Conservation (phyloP, 2,888 invertebrate genomes). For the Salticus scenicus region DNA sequence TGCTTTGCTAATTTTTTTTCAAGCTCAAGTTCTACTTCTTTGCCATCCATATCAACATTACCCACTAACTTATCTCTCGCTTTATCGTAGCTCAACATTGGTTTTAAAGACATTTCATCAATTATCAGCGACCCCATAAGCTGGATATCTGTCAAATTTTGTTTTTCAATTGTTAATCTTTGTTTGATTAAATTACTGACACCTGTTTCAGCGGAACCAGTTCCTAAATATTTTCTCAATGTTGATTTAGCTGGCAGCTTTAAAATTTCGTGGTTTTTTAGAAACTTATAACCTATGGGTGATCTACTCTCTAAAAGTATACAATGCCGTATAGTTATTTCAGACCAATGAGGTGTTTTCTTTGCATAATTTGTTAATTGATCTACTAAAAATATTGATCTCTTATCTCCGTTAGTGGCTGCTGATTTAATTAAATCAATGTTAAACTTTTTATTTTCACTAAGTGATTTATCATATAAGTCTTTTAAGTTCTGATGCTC, state of each 20-base stretch:
- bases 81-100: background rate
- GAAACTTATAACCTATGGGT: background rate
- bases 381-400: background rate
- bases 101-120: background rate
- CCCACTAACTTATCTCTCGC: background rate
- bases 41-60: background rate
- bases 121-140: background rate
- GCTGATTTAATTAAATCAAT: background rate
- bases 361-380: background rate
- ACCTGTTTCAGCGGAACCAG: background rate
- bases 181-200: background rate
- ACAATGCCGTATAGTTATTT: background rate
- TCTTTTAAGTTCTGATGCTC: background rate
- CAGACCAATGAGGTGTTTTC: background rate
- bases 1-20: conserved; percentile 10
- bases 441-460: background rate
- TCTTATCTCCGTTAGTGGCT: background rate
- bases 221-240: conserved; percentile 5
- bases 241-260: background rate
- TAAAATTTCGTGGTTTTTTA: background rate
- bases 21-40: background rate
- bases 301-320: background rate
- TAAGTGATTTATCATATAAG: background rate
- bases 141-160: background rate
- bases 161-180: background rate